Conservation (phyloP, 2,888 invertebrate genomes). For the Oithona nana region DNA sequence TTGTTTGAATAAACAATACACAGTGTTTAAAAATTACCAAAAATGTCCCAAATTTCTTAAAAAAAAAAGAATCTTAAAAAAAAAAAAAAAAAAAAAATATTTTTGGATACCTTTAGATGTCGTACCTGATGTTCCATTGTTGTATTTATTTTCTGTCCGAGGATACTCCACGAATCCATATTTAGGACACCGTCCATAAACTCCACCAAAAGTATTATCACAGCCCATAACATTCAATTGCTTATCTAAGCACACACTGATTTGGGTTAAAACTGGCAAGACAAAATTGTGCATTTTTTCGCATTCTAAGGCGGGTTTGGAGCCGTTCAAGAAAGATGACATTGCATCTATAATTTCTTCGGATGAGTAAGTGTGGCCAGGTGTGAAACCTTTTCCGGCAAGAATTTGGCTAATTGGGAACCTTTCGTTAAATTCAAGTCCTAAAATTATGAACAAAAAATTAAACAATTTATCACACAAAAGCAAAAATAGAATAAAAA, state of each 20-base stretch:
- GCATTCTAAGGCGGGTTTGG: constrained; percentile 3
- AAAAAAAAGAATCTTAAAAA: too few relatives aligned
- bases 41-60: too few relatives aligned
- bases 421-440: not conserved
- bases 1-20: too few relatives aligned
- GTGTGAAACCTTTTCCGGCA: not conserved
- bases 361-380: not conserved
- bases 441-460: not conserved
- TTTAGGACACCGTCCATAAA: constrained; percentile 21
- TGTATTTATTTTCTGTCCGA: not conserved
- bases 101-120: too few relatives aligned
- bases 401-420: not conserved
- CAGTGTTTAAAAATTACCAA: too few relatives aligned
- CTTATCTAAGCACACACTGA: constrained; percentile 54
- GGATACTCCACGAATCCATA: not conserved
- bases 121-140: not conserved
- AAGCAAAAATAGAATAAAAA: too few relatives aligned
- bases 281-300: constrained; percentile 30
- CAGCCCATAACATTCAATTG: constrained; percentile 43
- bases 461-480: too few relatives aligned
- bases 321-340: not conserved
- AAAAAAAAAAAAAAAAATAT: too few relatives aligned
- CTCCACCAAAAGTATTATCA: constrained; percentile 32
- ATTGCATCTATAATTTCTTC: constrained; percentile 2
- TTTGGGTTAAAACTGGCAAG: constrained; percentile 43